These are phyloP conservation scores for Euzophera pinguis DNA, from an alignment of 2,888 invertebrate genomes.

Conservation along the genomic window DNA sequence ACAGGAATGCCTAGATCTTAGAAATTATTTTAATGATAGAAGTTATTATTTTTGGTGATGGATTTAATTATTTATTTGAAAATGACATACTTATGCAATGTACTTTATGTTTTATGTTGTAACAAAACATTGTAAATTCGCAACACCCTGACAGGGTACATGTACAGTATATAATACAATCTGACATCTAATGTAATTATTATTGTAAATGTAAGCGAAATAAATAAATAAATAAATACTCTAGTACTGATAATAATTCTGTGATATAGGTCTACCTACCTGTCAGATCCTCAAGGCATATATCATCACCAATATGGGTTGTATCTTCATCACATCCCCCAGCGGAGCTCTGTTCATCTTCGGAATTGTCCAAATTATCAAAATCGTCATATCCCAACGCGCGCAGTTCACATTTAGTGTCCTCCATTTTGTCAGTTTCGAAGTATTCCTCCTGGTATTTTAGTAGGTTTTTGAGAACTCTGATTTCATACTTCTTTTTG, in stretches of 20 bases:
- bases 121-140: too few species aligned
- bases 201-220: too few species aligned
- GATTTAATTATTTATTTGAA: too few species aligned
- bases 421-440: constrained; percentile 73
- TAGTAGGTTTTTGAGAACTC: constrained; percentile 77
- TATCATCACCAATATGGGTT: constrained; percentile 84
- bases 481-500: constrained; percentile 79
- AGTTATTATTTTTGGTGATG: too few species aligned
- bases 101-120: too few species aligned
- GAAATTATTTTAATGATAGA: not conserved
- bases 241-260: too few species aligned
- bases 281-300: constrained; percentile 86
- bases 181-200: too few species aligned
- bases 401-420: constrained; percentile 72
- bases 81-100: too few species aligned
- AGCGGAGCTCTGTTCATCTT: constrained; percentile 69
- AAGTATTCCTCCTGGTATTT: constrained; percentile 77
- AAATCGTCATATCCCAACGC: constrained; percentile 60
- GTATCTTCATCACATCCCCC: constrained; percentile 78
- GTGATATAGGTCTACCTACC: constrained; percentile 53
- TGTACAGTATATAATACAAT: too few species aligned
- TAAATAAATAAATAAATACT: too few species aligned
- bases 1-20: too few species aligned
- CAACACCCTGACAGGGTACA: too few species aligned
- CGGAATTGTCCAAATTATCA: constrained; percentile 71